These are phyloP conservation scores for Channa maculata DNA, from an alignment of 2,113 vertebrate genomes.

Conservation along the genomic window DNA sequence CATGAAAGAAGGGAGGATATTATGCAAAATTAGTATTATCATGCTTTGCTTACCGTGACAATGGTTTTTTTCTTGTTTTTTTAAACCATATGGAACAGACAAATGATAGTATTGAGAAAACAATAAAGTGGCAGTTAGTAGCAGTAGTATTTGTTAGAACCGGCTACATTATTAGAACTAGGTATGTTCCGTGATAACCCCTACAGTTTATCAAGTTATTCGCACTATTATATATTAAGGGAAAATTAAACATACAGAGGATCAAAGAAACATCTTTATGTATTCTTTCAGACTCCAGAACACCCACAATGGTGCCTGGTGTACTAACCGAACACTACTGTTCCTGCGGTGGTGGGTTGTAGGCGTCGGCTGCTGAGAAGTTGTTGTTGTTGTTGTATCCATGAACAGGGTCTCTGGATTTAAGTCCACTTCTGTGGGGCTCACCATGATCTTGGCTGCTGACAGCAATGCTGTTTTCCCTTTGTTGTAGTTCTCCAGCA, in stretches of 20 bases:
- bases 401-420: slow-evolving; percentile 93
- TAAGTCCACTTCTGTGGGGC: slow-evolving; percentile 98
- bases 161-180: slow-evolving; percentile 27
- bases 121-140: slow-evolving; percentile 72
- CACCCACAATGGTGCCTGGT: slow-evolving; percentile 44
- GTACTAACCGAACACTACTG: slow-evolving; percentile 92
- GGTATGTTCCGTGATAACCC: slow-evolving; percentile 27
- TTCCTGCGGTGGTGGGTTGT: slow-evolving; percentile 87
- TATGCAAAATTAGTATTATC: slow-evolving; percentile 70
- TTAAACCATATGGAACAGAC: slow-evolving; percentile 64
- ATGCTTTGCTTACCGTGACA: slow-evolving; percentile 80
- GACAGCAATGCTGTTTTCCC: slow-evolving; percentile 97
- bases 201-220: slow-evolving; percentile 21
- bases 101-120: slow-evolving; percentile 74
- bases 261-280: slow-evolving; percentile 16
- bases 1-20: slow-evolving; percentile 76
- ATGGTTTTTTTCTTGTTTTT: slow-evolving; percentile 73
- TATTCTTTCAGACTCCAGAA: slow-evolving; percentile 36
- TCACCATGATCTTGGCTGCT: slow-evolving; percentile 99
- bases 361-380: slow-evolving; percentile 79
- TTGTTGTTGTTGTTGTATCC: slow-evolving; percentile 81
- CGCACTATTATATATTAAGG: slow-evolving; percentile 11
- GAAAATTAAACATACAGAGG: slow-evolving; percentile 34
- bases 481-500: slow-evolving; percentile 99
- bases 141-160: slow-evolving; percentile 54